Conservation (phyloP, 2,797 vertebrate genomes). For the Tadarida brasiliensis region DNA sequence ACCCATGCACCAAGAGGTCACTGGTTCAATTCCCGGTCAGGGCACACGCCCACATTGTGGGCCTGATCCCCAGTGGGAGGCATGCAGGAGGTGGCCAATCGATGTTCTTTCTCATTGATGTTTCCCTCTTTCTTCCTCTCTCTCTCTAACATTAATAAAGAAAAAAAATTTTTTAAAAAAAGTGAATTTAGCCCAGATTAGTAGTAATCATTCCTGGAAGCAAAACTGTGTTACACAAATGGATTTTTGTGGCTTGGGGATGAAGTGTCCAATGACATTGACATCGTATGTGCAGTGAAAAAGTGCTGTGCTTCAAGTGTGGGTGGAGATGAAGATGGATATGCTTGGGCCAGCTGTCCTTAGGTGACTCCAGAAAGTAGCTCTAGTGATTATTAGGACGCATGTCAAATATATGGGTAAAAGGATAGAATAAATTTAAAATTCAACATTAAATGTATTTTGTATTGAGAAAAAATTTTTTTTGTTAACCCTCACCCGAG, state of each 20-base stretch:
- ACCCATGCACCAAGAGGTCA: no score
- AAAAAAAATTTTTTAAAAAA: no score
- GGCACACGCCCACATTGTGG: no score
- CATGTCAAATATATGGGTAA: background rate
- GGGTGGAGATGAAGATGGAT: background rate
- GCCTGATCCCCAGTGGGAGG: no score
- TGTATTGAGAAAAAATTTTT: background rate
- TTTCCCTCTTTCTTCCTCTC: no score
- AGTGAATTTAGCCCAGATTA: background rate
- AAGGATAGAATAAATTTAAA: conserved; percentile 9
- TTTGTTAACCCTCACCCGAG: no score
- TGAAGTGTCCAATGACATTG: background rate
- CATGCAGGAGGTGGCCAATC: no score
- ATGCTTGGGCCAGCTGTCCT: background rate
- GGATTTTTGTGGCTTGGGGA: background rate
- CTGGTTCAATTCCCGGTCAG: no score
- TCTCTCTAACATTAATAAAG: no score
- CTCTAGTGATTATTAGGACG: background rate
- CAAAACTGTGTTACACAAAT: background rate
- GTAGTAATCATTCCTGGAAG: background rate
- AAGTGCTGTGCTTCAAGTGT: background rate
- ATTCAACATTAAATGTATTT: conserved; percentile 25
- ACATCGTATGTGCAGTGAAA: background rate
- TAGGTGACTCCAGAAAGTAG: background rate
- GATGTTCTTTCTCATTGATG: no score